Evolutionary conservation across 2,113 vertebrate genomes (phyloP).

Genomic region (Dipodomys spectabilis): DNA sequence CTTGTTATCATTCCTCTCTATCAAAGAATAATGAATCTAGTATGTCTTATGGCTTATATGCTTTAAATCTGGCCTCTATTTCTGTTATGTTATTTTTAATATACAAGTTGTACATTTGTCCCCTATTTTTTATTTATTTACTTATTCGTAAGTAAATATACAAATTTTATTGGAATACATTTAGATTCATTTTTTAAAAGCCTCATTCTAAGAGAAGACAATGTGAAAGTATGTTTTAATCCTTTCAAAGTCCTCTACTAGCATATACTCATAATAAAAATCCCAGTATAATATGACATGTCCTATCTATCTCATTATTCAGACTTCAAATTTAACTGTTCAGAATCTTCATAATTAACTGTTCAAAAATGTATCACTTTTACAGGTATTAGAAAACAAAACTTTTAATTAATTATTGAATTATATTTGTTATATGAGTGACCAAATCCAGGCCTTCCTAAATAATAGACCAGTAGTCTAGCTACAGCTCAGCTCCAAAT

Average conservation of each 20-base stretch:
- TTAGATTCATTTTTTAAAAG: not conserved
- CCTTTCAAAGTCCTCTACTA: not conserved
- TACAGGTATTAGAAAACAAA: not conserved
- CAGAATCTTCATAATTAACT: too few relatives aligned
- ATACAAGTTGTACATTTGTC: not conserved
- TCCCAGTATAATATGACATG: not conserved
- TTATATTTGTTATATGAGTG: not conserved
- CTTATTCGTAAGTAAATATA: not conserved
- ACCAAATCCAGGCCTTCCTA: fast-evolving
- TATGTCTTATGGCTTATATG: not conserved
- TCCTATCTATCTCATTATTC: not conserved
- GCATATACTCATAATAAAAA: not conserved
- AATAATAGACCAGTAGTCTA: not conserved
- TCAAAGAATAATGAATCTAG: not conserved
- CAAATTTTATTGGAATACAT: not conserved
- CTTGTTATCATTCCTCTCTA: not conserved
- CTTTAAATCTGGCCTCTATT: not conserved
- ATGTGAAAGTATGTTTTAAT: not conserved
- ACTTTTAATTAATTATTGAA: not conserved
- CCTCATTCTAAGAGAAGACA: not conserved
- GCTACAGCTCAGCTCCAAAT: not conserved
- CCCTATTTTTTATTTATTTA: not conserved
- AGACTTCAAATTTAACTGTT: too few relatives aligned
- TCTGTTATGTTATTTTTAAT: not conserved
- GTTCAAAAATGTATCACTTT: too few relatives aligned